phyloP scores from a whole-genome alignment of 2,888 invertebrate species.

The Drosophila yooni region DNA sequence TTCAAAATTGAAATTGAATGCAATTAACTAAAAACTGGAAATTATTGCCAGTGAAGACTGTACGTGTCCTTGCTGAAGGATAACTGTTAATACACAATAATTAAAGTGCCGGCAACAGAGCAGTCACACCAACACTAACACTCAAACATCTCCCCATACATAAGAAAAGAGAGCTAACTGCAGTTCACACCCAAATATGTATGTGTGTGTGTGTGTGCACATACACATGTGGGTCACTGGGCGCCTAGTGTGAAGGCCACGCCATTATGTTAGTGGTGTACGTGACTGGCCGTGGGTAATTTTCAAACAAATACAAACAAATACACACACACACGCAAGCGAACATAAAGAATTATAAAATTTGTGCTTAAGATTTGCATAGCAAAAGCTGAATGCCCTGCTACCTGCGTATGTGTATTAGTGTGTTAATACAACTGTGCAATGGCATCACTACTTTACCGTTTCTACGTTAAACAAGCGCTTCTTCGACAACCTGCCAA shows the following conservation, averaged over 20 bases:
- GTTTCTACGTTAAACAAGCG: conserved; percentile 22
- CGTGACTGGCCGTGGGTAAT: conserved; percentile 54
- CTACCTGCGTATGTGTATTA: background rate
- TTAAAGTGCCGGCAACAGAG: conserved; percentile 50
- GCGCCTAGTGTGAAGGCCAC: conserved; percentile 44
- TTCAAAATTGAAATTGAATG: background rate
- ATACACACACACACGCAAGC: conserved; percentile 4
- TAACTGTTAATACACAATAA: conserved; percentile 36
- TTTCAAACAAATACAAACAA: conserved; percentile 27
- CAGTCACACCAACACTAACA: conserved; percentile 13
- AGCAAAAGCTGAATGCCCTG: conserved; percentile 8
- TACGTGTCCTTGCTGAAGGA: conserved; percentile 65
- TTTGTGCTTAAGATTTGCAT: background rate
- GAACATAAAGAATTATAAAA: conserved; percentile 11
- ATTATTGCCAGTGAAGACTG: background rate
- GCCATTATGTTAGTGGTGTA: conserved; percentile 6
- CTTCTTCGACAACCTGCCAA: conserved; percentile 38
- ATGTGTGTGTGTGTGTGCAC: background rate
- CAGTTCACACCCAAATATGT: conserved; percentile 19
- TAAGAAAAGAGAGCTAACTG: conserved; percentile 5
- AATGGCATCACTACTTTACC: conserved; percentile 31
- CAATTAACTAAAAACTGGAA: background rate
- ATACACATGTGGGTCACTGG: conserved; percentile 52
- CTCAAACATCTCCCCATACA: background rate
- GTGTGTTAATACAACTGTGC: background rate